phyloP scores from a whole-genome alignment of 2,888 invertebrate species.

The Clunio marinus region DNA sequence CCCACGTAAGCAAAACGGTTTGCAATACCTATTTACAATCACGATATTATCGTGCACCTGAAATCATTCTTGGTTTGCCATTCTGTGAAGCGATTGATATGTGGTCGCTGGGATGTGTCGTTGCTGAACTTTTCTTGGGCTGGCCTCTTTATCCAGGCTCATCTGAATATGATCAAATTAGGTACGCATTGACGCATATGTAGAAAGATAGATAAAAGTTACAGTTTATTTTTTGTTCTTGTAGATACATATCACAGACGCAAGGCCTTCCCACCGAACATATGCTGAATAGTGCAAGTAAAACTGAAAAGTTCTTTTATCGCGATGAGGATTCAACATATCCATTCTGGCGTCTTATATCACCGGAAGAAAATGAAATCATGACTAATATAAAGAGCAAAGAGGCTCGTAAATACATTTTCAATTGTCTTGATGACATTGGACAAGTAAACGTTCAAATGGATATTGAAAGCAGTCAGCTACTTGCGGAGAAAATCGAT shows the following conservation, averaged over 20 bases:
- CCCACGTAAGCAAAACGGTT: conserved; percentile 98
- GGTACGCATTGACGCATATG: too few relatives aligned
- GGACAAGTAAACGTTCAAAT: conserved; percentile 94
- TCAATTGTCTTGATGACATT: conserved; percentile 98
- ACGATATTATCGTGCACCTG: conserved; percentile 95
- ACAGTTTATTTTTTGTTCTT: too few relatives aligned
- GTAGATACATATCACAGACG: conserved; percentile 84
- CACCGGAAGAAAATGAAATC: conserved; percentile 96
- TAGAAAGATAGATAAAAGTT: too few relatives aligned
- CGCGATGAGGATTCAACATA: conserved; percentile 90
- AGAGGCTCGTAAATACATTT: conserved; percentile 98
- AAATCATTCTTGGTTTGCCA: conserved; percentile 94
- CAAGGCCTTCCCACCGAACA: conserved; percentile 97
- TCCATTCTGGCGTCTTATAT: conserved; percentile 83
- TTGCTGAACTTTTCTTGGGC: conserved; percentile 96
- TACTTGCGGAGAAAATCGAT: conserved; percentile 95
- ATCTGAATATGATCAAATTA: conserved; percentile 97
- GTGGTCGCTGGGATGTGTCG: conserved; percentile 99
- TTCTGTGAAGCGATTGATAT: conserved; percentile 99
- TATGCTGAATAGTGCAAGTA: conserved; percentile 95
- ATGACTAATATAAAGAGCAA: conserved; percentile 98
- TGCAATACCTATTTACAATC: conserved; percentile 99
- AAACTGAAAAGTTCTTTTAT: conserved; percentile 98
- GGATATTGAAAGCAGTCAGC: conserved; percentile 94
- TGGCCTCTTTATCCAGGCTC: conserved; percentile 99